Percentiles rank a stretch among this genome's conserved stretches.
Evolutionary conservation across 2,113 vertebrate species (phyloP).

Genomic region (Vimba vimba): DNA sequence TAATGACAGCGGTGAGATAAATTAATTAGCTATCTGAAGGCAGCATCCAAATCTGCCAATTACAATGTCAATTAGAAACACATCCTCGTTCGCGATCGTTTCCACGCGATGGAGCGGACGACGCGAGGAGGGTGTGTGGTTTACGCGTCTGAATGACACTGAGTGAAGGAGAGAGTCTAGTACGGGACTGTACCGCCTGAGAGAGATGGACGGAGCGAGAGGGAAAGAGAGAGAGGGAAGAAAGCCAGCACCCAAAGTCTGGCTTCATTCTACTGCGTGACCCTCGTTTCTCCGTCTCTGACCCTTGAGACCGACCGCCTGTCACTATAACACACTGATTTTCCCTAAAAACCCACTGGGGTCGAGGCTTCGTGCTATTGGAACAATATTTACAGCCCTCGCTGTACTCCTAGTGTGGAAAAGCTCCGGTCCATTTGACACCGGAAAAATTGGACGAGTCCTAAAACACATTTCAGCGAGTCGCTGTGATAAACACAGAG

Average conservation of each 20-base stretch:
- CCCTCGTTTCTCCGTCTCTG: neutral
- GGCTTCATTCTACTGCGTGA: conserved; percentile 11
- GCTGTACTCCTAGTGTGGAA: neutral
- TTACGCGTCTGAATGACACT: neutral
- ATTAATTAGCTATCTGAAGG: conserved; percentile 82
- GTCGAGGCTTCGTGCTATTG: conserved; percentile 43
- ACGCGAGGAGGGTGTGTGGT: conserved; percentile 20
- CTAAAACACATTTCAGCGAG: conserved; percentile 38
- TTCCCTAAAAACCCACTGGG: conserved; percentile 66
- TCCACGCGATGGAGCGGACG: conserved; percentile 57
- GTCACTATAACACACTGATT: conserved; percentile 58
- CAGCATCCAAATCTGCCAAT: conserved; percentile 82
- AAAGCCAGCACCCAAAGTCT: conserved; percentile 22
- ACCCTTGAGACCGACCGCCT: conserved; percentile 65
- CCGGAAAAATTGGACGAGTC: neutral
- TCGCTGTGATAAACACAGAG: conserved; percentile 86
- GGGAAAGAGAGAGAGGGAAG: conserved; percentile 32
- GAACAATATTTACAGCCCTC: conserved; percentile 50
- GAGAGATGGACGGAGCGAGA: conserved; percentile 55
- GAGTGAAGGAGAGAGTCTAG: conserved; percentile 64
- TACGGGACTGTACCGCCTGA: conserved; percentile 48
- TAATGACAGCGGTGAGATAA: conserved; percentile 81
- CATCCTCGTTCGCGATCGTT: conserved; percentile 65
- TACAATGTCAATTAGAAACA: conserved; percentile 83
- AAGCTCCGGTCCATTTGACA: conserved; percentile 12